Evolutionary conservation across 2,888 invertebrate species (phyloP).

Genomic region (Diaprepes abbreviatus): DNA sequence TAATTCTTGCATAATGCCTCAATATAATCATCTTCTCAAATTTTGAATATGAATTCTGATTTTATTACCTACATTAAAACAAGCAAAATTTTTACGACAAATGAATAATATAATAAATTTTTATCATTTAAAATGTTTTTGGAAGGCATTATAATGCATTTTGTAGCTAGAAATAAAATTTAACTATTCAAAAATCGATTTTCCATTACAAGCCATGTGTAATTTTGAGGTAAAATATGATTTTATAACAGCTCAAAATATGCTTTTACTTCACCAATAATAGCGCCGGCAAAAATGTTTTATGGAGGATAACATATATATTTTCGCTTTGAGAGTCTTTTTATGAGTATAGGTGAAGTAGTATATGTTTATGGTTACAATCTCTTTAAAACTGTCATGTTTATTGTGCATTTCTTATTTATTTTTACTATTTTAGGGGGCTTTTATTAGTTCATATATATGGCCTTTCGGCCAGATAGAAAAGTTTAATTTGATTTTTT

Average conservation of each 20-base stretch:
- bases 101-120: not conserved
- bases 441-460: no score
- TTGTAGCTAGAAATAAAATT: conserved; percentile 8
- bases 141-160: conserved; percentile 3
- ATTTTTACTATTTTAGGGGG: no score
- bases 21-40: no score
- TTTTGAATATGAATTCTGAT: no score
- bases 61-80: no score
- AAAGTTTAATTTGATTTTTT: no score
- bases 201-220: conserved; percentile 5
- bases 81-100: not conserved
- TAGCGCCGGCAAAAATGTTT: conserved; percentile 9
- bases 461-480: no score
- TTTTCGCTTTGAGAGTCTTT: not conserved
- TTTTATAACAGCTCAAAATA: conserved; percentile 14
- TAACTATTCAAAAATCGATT: conserved; percentile 6
- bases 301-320: conserved; percentile 1
- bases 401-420: no score
- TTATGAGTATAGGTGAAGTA: not conserved
- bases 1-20: no score
- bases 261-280: conserved; percentile 8
- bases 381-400: no score
- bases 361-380: no score
- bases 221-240: conserved; percentile 20
- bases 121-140: not conserved